Percentiles rank a stretch among this genome's conserved stretches.
These are phyloP conservation scores for Noctua fimbriata DNA, from an alignment of 2,888 invertebrate species.

Conservation along the genomic window DNA sequence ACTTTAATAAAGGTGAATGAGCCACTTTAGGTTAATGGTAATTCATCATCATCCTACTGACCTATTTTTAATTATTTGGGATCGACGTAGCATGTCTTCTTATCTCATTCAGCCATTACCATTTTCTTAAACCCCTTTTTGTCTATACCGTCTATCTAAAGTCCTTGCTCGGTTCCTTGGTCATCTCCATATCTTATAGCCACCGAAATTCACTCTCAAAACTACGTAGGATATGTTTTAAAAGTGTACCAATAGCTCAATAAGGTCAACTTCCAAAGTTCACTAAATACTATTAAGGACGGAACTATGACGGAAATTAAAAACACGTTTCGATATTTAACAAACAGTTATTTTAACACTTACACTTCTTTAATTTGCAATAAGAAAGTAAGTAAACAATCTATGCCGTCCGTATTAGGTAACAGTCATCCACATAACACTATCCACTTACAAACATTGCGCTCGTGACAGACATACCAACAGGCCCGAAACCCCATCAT, in stretches of 20 bases:
- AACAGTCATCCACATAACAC: slow-evolving; percentile 74
- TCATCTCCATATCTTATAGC: neutral
- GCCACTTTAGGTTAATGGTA: neutral
- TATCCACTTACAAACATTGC: slow-evolving; percentile 63
- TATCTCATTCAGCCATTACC: neutral
- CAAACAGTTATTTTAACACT: slow-evolving; percentile 3
- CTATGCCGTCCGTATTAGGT: slow-evolving; percentile 74
- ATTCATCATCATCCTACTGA: neutral
- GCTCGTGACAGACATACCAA: slow-evolving; percentile 72
- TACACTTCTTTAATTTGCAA: slow-evolving; percentile 38
- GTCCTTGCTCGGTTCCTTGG: neutral
- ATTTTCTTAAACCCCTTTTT: neutral
- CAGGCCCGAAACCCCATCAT: slow-evolving; percentile 67
- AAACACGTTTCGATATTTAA: neutral
- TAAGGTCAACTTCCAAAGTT: neutral
- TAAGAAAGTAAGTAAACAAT: slow-evolving; percentile 62
- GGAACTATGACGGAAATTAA: neutral
- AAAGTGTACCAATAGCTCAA: neutral
- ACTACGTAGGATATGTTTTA: neutral
- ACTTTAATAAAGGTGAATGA: neutral
- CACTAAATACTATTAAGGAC: neutral
- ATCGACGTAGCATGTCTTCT: neutral
- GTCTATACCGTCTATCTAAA: neutral
- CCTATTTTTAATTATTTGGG: neutral
- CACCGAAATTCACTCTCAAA: neutral